phyloP scores from a whole-genome alignment of 2,888 invertebrate species.

The Oconnorella tubifera region DNA sequence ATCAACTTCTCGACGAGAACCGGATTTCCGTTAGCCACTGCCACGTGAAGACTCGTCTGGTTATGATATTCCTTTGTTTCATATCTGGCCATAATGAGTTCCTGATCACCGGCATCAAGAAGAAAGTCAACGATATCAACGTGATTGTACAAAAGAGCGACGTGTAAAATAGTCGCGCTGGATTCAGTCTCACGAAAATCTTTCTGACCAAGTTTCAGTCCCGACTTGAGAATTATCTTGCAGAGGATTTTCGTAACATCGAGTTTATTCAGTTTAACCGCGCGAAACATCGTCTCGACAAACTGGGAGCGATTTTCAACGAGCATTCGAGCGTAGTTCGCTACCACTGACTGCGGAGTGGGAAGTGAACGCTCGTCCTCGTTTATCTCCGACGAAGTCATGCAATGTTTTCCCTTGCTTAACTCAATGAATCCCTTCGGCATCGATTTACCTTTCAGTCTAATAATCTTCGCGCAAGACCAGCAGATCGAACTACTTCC shows the following conservation, averaged over 20 bases:
- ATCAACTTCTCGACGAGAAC: constrained; percentile 30
- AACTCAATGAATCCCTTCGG: constrained; percentile 18
- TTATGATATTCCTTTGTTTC: constrained; percentile 33
- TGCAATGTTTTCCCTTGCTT: constrained; percentile 24
- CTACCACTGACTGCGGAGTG: constrained; percentile 29
- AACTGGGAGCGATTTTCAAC: constrained; percentile 28
- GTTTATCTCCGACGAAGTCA: constrained; percentile 30
- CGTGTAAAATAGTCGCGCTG: constrained; percentile 35
- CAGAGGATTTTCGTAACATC: constrained; percentile 33
- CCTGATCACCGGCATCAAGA: constrained; percentile 26
- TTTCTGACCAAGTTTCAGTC: constrained; percentile 24
- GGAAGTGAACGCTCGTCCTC: constrained; percentile 18
- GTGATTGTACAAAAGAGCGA: constrained; percentile 36
- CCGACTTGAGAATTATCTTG: constrained; percentile 33
- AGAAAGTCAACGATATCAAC: constrained; percentile 30
- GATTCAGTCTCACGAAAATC: constrained; percentile 35
- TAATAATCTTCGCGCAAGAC: constrained; percentile 10
- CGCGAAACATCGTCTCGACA: constrained; percentile 34
- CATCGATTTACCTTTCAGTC: constrained; percentile 4
- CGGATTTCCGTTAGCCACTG: constrained; percentile 35
- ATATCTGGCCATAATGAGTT: constrained; percentile 34
- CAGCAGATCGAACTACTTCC: constrained; percentile 3
- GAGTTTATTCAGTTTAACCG: constrained; percentile 35
- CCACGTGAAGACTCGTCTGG: constrained; percentile 36
- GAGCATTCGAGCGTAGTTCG: constrained; percentile 36